Evolutionary conservation across 2,888 invertebrate genomes (phyloP).

Genomic region (Keiferia lycopersicella): DNA sequence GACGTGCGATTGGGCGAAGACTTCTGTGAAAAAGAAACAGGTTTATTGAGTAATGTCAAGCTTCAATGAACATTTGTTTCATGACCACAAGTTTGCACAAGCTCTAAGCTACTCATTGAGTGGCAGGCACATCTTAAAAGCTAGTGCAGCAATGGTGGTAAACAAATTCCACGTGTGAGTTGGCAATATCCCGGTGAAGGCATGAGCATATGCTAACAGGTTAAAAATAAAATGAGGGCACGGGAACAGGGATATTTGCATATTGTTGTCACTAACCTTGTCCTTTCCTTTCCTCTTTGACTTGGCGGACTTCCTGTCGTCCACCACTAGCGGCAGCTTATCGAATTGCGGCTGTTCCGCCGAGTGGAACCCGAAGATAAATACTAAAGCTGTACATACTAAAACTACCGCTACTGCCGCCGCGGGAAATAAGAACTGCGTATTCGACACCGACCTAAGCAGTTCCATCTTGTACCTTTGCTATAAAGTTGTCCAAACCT

Average conservation of each 20-base stretch:
- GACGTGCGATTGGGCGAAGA: conserved; percentile 83
- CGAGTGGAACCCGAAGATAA: conserved; percentile 89
- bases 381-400: conserved; percentile 87
- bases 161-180: conserved; percentile 30
- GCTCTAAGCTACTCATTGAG: not conserved
- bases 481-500: conserved; percentile 56
- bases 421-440: conserved; percentile 79
- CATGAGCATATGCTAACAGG: conserved; percentile 66
- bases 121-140: not conserved
- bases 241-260: conserved; percentile 51
- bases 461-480: conserved; percentile 80
- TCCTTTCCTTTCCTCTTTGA: conserved; percentile 87
- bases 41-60: not conserved
- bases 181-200: conserved; percentile 48
- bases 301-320: conserved; percentile 85
- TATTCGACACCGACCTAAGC: conserved; percentile 80
- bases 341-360: conserved; percentile 91
- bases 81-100: conserved; percentile 8
- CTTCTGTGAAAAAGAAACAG: conserved; percentile 64
- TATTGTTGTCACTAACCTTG: conserved; percentile 80
- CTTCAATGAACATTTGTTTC: conserved; percentile 16
- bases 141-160: conserved; percentile 1
- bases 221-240: conserved; percentile 78
- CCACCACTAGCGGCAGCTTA: conserved; percentile 83
- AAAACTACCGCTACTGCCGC: conserved; percentile 84